These are phyloP conservation scores for Antigone vipio DNA, from an alignment of 2,113 vertebrate genomes.

Conservation along the genomic window DNA sequence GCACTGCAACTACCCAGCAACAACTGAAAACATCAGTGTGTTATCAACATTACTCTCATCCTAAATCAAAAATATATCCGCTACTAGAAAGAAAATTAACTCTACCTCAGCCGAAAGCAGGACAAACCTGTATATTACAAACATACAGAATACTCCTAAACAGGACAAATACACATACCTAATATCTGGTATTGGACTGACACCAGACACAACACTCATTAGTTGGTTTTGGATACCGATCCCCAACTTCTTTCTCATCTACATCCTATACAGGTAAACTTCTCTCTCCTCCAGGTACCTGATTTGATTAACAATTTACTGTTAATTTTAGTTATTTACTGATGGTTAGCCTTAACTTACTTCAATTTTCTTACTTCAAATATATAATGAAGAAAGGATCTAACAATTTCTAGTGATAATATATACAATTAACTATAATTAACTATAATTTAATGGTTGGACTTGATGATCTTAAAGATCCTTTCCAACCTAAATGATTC, in stretches of 20 bases:
- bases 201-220: neutral
- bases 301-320: neutral
- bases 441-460: neutral
- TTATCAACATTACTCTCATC: too few relatives aligned
- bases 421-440: neutral
- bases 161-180: neutral
- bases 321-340: neutral
- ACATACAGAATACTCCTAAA: neutral
- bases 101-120: too few relatives aligned
- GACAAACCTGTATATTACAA: neutral
- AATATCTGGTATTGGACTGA: neutral
- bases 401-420: neutral
- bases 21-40: too few relatives aligned
- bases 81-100: too few relatives aligned
- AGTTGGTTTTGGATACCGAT: neutral
- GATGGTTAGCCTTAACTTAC: neutral
- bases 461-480: neutral
- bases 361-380: neutral
- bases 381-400: neutral
- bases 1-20: too few relatives aligned
- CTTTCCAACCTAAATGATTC: too few relatives aligned
- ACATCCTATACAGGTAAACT: rapidly evolving
- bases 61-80: too few relatives aligned
- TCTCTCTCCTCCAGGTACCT: neutral
- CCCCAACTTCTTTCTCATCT: neutral